These are phyloP conservation scores for Coluber constrictor DNA, from an alignment of 2,797 vertebrate species.

Conservation along the genomic window DNA sequence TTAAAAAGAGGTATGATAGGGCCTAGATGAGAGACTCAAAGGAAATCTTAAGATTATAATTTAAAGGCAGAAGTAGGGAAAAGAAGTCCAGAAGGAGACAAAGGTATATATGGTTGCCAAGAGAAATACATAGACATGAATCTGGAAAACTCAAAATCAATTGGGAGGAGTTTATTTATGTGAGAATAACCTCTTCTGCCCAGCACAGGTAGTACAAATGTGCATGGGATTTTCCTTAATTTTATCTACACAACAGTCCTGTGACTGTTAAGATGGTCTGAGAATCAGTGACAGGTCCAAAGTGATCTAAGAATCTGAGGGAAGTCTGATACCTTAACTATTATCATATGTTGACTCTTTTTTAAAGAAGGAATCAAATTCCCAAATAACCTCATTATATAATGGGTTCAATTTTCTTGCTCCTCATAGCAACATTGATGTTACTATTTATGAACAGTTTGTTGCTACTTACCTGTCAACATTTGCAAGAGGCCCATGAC, in stretches of 20 bases:
- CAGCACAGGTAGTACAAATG: neutral
- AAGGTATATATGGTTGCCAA: neutral
- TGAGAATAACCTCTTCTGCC: neutral
- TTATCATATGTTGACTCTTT: neutral
- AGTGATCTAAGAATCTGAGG: neutral
- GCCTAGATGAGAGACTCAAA: neutral
- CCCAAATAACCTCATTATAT: neutral
- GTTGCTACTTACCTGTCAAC: neutral
- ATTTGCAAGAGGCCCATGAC: neutral
- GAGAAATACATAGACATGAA: neutral
- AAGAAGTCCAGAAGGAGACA: neutral
- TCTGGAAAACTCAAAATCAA: neutral
- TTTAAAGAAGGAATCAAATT: neutral
- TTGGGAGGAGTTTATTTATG: neutral
- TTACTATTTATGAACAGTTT: neutral
- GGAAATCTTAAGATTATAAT: neutral
- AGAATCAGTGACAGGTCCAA: neutral
- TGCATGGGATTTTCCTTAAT: neutral
- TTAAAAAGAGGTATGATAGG: neutral
- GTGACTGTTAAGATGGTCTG: neutral
- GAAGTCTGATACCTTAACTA: neutral
- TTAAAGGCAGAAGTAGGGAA: neutral
- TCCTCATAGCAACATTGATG: neutral
- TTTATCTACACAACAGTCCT: neutral
- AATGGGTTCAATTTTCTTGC: neutral